Conservation (phyloP, 2,797 vertebrate species). For the Dromococcyx pavoninus region DNA sequence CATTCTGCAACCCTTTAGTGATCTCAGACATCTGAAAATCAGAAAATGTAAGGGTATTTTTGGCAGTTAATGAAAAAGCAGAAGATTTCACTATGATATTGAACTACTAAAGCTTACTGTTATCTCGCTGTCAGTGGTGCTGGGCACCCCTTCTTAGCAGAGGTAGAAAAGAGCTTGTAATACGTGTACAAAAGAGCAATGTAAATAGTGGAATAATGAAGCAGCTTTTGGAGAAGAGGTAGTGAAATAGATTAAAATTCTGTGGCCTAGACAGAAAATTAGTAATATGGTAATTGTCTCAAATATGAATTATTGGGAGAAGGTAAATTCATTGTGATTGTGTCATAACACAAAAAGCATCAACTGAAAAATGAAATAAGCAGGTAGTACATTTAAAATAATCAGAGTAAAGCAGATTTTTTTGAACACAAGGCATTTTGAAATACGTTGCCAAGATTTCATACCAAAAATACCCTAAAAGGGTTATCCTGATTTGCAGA, state of each 20-base stretch:
- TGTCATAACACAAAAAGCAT: not conserved
- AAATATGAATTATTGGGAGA: not conserved
- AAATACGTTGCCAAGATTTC: not conserved
- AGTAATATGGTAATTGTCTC: not conserved
- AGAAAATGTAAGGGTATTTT: not conserved
- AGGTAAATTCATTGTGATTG: not conserved
- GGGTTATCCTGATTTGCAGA: not conserved
- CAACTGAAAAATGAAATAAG: not conserved
- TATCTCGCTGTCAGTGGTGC: not conserved
- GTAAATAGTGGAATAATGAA: not conserved
- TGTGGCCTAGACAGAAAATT: not conserved
- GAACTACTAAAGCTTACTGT: not conserved
- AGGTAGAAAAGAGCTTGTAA: not conserved
- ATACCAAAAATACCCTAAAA: not conserved
- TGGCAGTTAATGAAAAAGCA: not conserved
- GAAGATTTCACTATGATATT: not conserved
- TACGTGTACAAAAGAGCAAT: accelerated
- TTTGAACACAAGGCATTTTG: not conserved
- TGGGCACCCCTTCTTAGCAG: not conserved
- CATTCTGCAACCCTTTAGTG: not conserved
- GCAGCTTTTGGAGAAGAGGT: not conserved
- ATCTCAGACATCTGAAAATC: not conserved
- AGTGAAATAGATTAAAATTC: not conserved
- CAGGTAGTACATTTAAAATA: not conserved
- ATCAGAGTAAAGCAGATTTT: not conserved